Percentiles rank a stretch among this genome's conserved stretches.
Evolutionary conservation across 2,888 invertebrate species (phyloP).

Genomic region (Sphaerophoria rueppellii): DNA sequence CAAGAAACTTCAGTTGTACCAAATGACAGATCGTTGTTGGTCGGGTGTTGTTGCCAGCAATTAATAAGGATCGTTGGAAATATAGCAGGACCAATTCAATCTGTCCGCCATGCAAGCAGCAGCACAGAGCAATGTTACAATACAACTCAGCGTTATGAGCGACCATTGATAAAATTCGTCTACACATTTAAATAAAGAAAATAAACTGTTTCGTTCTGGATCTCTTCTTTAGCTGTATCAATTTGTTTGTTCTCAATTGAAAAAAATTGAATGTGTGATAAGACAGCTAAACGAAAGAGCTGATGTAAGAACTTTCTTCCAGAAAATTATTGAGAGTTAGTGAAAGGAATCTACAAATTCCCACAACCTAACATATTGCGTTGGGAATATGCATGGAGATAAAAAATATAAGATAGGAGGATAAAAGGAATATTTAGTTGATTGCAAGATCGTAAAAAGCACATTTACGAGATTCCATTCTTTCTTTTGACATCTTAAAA

Average conservation of each 20-base stretch:
- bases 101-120: constrained; percentile 98
- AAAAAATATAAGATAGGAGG: too few species aligned
- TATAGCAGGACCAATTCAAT: constrained; percentile 97
- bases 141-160: constrained; percentile 95
- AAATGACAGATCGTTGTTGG: constrained; percentile 93
- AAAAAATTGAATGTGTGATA: too few species aligned
- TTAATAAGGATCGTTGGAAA: constrained; percentile 94
- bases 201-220: too few species aligned
- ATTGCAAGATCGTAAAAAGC: too few species aligned
- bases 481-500: too few species aligned
- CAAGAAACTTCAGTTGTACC: constrained; percentile 98
- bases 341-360: too few species aligned
- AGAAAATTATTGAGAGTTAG: not conserved
- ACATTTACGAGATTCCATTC: too few species aligned
- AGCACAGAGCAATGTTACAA: constrained; percentile 97
- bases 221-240: too few species aligned
- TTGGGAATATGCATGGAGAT: too few species aligned
- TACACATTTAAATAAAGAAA: constrained; percentile 79
- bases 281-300: constrained; percentile 8
- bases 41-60: constrained; percentile 89
- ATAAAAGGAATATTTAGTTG: too few species aligned
- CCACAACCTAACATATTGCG: too few species aligned
- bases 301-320: not conserved
- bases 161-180: constrained; percentile 97
- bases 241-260: too few species aligned